phyloP scores from a whole-genome alignment of 2,888 invertebrate species.

The Drosophila affinis region DNA sequence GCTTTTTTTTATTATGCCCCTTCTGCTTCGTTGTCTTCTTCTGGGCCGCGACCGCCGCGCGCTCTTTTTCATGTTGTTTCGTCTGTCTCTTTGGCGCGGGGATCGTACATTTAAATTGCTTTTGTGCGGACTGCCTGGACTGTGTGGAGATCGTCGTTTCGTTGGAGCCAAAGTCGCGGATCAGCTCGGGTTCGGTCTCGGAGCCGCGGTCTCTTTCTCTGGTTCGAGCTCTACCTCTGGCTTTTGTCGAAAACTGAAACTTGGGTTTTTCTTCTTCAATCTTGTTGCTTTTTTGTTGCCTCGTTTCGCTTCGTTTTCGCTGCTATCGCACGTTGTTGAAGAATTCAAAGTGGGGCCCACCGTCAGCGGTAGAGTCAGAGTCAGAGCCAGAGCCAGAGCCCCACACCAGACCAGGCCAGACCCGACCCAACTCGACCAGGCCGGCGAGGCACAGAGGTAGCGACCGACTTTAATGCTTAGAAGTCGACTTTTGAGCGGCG shows the following conservation, averaged over 20 bases:
- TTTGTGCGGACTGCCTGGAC: constrained; percentile 47
- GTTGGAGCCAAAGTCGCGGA: constrained; percentile 28
- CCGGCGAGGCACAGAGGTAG: constrained; percentile 41
- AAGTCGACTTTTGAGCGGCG: constrained; percentile 65
- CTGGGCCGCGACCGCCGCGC: constrained; percentile 26
- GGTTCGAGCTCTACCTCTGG: constrained; percentile 25
- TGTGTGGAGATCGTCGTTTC: constrained; percentile 50
- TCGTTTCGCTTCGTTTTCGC: constrained; percentile 47
- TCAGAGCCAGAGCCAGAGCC: constrained; percentile 9
- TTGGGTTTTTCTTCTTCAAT: constrained; percentile 55
- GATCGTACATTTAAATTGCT: constrained; percentile 75
- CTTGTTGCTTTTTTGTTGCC: constrained; percentile 21
- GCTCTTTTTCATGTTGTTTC: constrained; percentile 72
- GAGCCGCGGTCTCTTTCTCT: neutral
- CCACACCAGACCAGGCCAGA: neutral
- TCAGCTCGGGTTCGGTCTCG: constrained; percentile 16
- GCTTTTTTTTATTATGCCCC: constrained; percentile 56
- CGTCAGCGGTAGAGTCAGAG: constrained; percentile 8
- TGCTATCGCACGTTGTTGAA: constrained; percentile 70
- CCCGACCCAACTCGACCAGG: constrained; percentile 8
- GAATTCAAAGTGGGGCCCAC: constrained; percentile 71
- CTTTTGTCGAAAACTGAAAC: constrained; percentile 73
- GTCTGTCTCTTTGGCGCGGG: constrained; percentile 67
- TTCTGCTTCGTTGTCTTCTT: constrained; percentile 25
- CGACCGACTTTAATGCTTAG: constrained; percentile 75